Percentiles rank a stretch among this genome's conserved stretches.
Conservation (phyloP, 1,140 invertebrate species). For the Magallana angulata region DNA sequence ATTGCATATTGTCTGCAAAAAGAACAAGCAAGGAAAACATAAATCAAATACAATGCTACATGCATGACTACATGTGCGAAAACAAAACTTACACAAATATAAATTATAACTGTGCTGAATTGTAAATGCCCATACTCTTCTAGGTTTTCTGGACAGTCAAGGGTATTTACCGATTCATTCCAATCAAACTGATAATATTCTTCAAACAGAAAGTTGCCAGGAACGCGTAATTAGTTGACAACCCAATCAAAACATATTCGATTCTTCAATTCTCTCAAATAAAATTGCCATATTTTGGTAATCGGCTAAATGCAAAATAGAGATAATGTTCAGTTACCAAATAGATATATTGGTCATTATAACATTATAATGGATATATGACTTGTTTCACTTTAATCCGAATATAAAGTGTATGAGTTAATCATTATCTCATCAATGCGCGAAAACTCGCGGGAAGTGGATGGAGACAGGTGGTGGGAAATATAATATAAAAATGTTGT, state of each 20-base stretch:
- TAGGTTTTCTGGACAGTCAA: background rate
- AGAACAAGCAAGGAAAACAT: no score
- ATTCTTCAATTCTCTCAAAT: no score
- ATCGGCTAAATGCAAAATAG: no score
- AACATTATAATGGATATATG: no score
- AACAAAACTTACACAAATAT: no score
- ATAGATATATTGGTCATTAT: no score
- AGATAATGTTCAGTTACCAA: no score
- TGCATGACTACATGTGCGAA: no score
- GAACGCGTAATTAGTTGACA: background rate
- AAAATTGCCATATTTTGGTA: no score
- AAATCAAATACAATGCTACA: no score
- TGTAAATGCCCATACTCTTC: background rate
- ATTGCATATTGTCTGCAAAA: no score
- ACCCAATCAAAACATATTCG: background rate
- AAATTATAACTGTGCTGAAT: no score
- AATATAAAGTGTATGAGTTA: background rate
- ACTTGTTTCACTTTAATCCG: background rate
- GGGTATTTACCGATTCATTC: constrained; percentile 13
- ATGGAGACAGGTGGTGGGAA: constrained; percentile 18
- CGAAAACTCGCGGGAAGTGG: constrained; percentile 1
- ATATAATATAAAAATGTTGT: background rate
- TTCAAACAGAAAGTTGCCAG: constrained; percentile 15
- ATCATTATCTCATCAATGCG: background rate
- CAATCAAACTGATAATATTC: background rate